A percentile compares a stretch with the other conserved stretches of the same genome.
Evolutionary conservation across 2,113 vertebrate genomes (phyloP).

Genomic region (Osmerus mordax): DNA sequence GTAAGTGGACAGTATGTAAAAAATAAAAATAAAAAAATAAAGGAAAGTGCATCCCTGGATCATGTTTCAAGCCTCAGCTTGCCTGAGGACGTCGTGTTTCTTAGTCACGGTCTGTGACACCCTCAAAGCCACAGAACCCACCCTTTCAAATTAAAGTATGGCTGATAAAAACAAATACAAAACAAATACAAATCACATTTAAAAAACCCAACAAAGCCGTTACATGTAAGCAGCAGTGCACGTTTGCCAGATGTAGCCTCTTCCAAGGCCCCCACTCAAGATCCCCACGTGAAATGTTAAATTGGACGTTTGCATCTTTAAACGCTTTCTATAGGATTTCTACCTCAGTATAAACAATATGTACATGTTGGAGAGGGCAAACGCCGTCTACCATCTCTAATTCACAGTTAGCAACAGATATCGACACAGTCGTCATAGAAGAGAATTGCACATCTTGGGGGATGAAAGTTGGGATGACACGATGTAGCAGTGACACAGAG

Average conservation of each 20-base stretch:
- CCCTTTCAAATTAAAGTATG: conserved; percentile 27
- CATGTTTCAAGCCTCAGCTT: conserved; percentile 13
- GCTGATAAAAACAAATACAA: conserved; percentile 39
- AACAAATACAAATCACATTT: conserved; percentile 21
- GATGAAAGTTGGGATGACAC: conserved; percentile 21
- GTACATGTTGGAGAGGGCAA: conserved; percentile 62
- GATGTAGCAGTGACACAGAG: conserved; percentile 45
- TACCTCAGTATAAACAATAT: conserved; percentile 68
- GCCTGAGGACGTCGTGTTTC: conserved; percentile 18
- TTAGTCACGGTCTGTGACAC: conserved; percentile 21
- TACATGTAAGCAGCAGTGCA: conserved; percentile 37
- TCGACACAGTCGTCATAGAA: conserved; percentile 60
- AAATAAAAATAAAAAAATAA: conserved; percentile 3
- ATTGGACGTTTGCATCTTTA: conserved; percentile 37
- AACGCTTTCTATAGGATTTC: conserved; percentile 32
- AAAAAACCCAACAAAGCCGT: conserved; percentile 29
- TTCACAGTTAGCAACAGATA: conserved; percentile 75
- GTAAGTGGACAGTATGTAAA: conserved; percentile 15
- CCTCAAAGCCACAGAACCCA: conserved; percentile 30
- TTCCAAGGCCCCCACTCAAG: conserved; percentile 26
- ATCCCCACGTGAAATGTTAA: conserved; percentile 43
- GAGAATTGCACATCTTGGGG: conserved; percentile 42
- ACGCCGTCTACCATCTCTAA: conserved; percentile 44
- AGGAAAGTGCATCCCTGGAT: conserved; percentile 11
- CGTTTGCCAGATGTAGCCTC: conserved; percentile 44